These are phyloP conservation scores for Ia io DNA, from an alignment of 2,113 vertebrate genomes.

Conservation along the genomic window DNA sequence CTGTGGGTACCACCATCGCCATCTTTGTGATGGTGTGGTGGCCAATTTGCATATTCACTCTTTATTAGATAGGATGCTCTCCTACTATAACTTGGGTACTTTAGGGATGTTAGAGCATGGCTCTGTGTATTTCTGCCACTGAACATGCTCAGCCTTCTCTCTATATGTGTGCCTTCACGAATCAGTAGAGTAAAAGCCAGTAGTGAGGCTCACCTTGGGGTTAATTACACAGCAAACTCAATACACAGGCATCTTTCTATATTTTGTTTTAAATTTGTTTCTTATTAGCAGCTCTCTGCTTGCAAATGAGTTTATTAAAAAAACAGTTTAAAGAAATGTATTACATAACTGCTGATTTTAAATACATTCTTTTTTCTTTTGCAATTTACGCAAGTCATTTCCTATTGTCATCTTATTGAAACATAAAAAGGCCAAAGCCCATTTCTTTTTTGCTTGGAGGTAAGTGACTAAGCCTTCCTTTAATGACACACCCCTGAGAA, in stretches of 20 bases:
- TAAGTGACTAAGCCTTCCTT: neutral
- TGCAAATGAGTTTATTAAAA: neutral
- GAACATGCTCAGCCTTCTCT: neutral
- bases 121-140: neutral
- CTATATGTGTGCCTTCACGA: neutral
- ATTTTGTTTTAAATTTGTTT: neutral
- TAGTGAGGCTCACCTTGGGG: neutral
- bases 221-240: neutral
- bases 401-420: constrained; percentile 23
- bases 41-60: too few species aligned
- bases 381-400: constrained; percentile 26
- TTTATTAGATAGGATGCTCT: neutral
- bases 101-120: neutral
- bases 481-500: constrained; percentile 18
- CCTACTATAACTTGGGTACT: neutral
- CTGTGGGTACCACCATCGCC: too few species aligned
- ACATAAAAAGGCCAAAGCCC: neutral
- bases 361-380: constrained; percentile 28
- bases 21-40: too few species aligned
- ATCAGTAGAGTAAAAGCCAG: neutral
- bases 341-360: neutral
- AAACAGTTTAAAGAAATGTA: constrained; percentile 6
- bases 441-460: neutral
- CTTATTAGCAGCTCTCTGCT: neutral
- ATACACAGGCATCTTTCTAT: neutral